These are phyloP conservation scores for Eulithis testata DNA, from an alignment of 2,888 invertebrate genomes.

Conservation along the genomic window DNA sequence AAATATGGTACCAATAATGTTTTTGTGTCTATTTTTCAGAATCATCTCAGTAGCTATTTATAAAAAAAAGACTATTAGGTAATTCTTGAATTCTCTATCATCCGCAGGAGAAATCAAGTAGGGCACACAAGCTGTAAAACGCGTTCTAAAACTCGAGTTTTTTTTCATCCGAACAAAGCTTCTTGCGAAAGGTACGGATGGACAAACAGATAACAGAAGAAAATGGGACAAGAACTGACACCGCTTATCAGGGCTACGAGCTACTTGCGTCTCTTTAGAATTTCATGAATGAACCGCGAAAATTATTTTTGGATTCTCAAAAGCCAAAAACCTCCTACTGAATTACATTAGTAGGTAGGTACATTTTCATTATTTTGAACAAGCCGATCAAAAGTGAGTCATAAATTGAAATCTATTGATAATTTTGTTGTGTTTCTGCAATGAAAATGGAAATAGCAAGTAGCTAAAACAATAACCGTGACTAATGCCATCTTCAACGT, in stretches of 20 bases:
- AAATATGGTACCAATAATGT: too few species aligned
- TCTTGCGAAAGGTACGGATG: constrained; percentile 26
- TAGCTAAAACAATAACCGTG: constrained; percentile 18
- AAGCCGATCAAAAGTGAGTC: too few species aligned
- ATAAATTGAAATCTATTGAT: too few species aligned
- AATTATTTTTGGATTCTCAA: constrained; percentile 3
- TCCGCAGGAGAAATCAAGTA: background rate
- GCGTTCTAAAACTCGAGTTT: constrained; percentile 4
- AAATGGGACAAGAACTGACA: constrained; percentile 56
- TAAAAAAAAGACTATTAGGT: too few species aligned
- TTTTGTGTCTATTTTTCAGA: too few species aligned
- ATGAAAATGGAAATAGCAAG: too few species aligned
- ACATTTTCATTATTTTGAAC: too few species aligned
- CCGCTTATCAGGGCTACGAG: constrained; percentile 43
- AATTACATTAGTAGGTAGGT: too few species aligned
- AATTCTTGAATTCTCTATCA: too few species aligned
- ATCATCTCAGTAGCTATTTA: too few species aligned
- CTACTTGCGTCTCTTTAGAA: constrained; percentile 12
- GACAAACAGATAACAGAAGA: constrained; percentile 56
- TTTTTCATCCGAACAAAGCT: constrained; percentile 12
- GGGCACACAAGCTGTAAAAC: background rate
- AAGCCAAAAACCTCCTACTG: background rate
- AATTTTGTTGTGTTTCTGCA: too few species aligned
- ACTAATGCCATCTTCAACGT: constrained; percentile 22
- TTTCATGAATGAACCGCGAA: constrained; percentile 25